A percentile compares a stretch with the other conserved stretches of the same genome.
Conservation (phyloP, 2,113 vertebrate species). For the Garra rufa region DNA sequence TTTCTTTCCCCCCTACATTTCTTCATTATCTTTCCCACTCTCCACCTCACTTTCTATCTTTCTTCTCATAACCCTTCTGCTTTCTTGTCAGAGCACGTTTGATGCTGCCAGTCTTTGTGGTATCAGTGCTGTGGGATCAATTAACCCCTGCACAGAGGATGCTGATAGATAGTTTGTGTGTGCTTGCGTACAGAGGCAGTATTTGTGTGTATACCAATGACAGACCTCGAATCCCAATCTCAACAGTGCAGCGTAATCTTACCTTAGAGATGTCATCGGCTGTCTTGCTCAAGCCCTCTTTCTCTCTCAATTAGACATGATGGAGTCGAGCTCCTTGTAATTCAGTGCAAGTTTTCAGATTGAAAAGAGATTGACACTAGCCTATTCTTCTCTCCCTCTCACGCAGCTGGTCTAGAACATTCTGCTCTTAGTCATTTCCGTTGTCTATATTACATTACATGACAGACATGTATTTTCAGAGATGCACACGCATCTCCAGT, state of each 20-base stretch:
- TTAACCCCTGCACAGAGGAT: conserved; percentile 56
- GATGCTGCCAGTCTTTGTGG: conserved; percentile 44
- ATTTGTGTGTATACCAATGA: conserved; percentile 23
- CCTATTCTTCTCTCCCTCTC: conserved; percentile 11
- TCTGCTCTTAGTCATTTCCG: neutral
- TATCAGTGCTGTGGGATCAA: conserved; percentile 59
- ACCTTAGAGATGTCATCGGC: neutral
- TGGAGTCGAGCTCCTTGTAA: conserved; percentile 21
- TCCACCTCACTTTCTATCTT: conserved; percentile 21
- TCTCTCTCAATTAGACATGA: conserved; percentile 34
- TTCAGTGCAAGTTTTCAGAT: conserved; percentile 30
- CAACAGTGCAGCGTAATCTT: conserved; percentile 23
- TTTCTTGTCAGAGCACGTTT: conserved; percentile 42
- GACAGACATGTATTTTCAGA: neutral
- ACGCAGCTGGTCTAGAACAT: neutral
- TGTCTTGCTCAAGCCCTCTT: conserved; percentile 20
- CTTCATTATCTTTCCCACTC: conserved; percentile 12
- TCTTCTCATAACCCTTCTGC: neutral
- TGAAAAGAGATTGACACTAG: conserved; percentile 28
- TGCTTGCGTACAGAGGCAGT: conserved; percentile 10
- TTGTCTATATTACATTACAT: neutral
- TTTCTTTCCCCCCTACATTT: neutral
- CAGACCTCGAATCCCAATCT: conserved; percentile 29
- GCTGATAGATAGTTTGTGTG: conserved; percentile 43
- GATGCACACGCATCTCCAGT: neutral